Evolutionary conservation across 1,140 invertebrate species (phyloP).

Genomic region (Episyrphus balteatus): DNA sequence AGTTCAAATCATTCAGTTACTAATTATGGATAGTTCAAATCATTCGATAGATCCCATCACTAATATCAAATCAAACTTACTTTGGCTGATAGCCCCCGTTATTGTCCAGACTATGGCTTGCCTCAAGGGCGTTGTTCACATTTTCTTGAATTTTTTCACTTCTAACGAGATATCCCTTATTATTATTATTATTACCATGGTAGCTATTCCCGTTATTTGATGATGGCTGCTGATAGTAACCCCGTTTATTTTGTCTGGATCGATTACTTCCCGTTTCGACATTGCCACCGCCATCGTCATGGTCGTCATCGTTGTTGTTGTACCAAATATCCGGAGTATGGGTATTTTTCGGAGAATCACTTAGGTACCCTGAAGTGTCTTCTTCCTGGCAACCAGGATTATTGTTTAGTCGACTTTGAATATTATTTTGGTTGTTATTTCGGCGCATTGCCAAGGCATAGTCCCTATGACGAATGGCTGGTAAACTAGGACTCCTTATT

Average conservation of each 20-base stretch:
- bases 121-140: too few species aligned
- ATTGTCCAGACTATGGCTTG: too few species aligned
- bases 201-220: too few species aligned
- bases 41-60: too few species aligned
- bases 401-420: conserved; percentile 8
- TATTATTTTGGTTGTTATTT: conserved; percentile 6
- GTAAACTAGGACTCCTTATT: conserved; percentile 33
- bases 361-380: conserved; percentile 56
- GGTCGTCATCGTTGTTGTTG: conserved; percentile 25
- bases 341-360: conserved; percentile 44
- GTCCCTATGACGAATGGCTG: conserved; percentile 23
- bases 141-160: too few species aligned
- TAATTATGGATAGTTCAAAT: too few species aligned
- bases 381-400: conserved; percentile 40
- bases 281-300: not conserved
- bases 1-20: too few species aligned
- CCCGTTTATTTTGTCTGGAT: conserved; percentile 1
- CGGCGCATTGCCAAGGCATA: conserved; percentile 1
- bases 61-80: conserved; percentile 7
- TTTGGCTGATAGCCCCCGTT: too few species aligned
- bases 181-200: too few species aligned
- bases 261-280: conserved; percentile 1
- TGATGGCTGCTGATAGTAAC: conserved; percentile 3
- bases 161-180: too few species aligned
- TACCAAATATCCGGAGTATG: conserved; percentile 35